Evolutionary conservation across 92 coral and sea anemone species (phyloP), one percentile per base, ranked within the genome.

Genomic region (Paramuricea clavata): DNA sequence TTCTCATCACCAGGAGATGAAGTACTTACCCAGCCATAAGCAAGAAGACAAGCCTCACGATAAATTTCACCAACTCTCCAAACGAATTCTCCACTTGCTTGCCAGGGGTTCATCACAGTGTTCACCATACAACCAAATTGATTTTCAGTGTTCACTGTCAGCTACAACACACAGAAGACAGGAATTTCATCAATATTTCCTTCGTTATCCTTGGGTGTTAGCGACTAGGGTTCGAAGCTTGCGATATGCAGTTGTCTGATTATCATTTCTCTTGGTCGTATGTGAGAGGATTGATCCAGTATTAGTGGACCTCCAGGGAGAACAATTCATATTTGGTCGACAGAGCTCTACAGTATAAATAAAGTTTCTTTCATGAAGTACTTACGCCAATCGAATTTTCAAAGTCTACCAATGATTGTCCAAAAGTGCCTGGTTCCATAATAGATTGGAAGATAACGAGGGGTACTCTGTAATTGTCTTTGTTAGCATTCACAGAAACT

Each of bases 371-470:
- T 34, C 8, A 16, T 5, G 28, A 76, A 31, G 0, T 52, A 33
- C 94, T 89, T 85, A 95, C 98, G 87, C 97, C 98, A 11, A 95
- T 77, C 75, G 97, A 44, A 50, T 89, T 78, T 83, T 95, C 94
- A 69, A 94, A 91, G 12, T 92, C 83, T 43, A 69, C 68, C 25
- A 94, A 85, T 0, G 95, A 86, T 27, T 79, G 59, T 72, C 98
- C 94, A 89, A 85, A 86, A 33, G 71, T 74, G 52, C 83, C 78
- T 30, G 92, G 90, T 10, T 75, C 82, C 92, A 94, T 86, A 27
- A 94, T 90, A 5, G 98, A 95, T 30, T 97, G 89, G 19, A 97
- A 90, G 34, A 95, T 94, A 30, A 95, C 62, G 91, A 95, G 85
- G 49, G 97, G 97, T 56, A 87, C 88, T 72, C 98, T 87, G 56